Percentiles rank a stretch among this genome's conserved stretches.
Evolutionary conservation across 2,113 vertebrate species (phyloP).

Genomic region (Oryzias celebensis): DNA sequence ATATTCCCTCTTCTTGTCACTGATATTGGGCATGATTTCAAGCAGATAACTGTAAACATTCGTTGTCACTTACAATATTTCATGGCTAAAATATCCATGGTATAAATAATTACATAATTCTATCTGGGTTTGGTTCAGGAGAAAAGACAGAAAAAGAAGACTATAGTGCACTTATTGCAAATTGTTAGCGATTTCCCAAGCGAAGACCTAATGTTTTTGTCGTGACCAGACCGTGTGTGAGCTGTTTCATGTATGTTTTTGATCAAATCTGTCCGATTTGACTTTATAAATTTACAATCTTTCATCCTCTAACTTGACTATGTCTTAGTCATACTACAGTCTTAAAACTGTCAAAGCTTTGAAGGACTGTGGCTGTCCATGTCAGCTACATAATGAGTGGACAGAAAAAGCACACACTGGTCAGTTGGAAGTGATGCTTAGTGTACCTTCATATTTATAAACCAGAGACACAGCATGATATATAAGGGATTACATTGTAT

Average conservation of each 20-base stretch:
- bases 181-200: no score
- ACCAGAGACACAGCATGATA: neutral
- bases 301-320: neutral
- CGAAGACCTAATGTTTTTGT: no score
- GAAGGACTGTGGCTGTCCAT: neutral
- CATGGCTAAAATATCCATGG: slow-evolving; percentile 20
- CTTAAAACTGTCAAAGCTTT: neutral
- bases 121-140: neutral
- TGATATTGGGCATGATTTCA: slow-evolving; percentile 38
- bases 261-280: no score
- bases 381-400: neutral
- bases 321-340: neutral
- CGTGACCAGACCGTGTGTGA: no score
- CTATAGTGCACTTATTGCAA: neutral
- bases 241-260: no score
- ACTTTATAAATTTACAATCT: no score
- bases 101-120: no score
- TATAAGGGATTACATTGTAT: neutral
- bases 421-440: neutral
- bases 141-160: slow-evolving; percentile 3
- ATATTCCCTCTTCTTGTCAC: slow-evolving; percentile 6
- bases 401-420: neutral
- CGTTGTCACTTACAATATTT: slow-evolving; percentile 28
- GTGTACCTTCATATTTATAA: neutral
- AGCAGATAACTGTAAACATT: slow-evolving; percentile 28